Base-by-base conservation (phyloP, 2,113 vertebrate species). In the Burhinus oedicnemus region DNA sequence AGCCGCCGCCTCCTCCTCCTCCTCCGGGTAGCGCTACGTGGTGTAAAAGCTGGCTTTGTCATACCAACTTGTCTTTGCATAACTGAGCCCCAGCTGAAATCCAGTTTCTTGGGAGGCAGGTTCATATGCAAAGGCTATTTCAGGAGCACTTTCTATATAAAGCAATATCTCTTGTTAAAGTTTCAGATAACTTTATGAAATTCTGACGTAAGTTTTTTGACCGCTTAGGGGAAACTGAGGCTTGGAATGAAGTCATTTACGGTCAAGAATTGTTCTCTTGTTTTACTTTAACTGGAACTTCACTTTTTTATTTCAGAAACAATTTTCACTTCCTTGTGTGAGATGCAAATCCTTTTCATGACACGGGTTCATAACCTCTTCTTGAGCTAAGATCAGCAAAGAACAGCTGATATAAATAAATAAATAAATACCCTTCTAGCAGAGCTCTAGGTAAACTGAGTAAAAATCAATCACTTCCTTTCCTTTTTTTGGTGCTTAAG, bases 1-100 rank as follows among this genome's bases (percentile, higher is more conserved):
- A n/a, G n/a, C 38, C 32, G 19, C 25, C 38, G 18, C 26, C 10
- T 11, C 13, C 32, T 18, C 65, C 30, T 16, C 17, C 18, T 15
- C 47, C 23, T 21, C 11, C 8, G 23, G n/a, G 13, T 9, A 3
- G 25, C 4, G 61, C 25, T 3, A 1, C 3, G n/a, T 6, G 6
- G 11, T 19, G 30, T 15, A 3, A 23, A 20, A 42, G 17, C 29
- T 12, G 44, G 21, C 26, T 11, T 10, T 27, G 40, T 14, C 27
- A 1, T 4, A 0, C 32, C 9, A 1, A 8, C 22, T 45, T 5
- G 9, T 1, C 44, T 69, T 22, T 5, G 62, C 5, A 1, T 17
- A 6, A 8, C 22, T 1, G 29, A 22, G 51, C 32, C 27, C 23
- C 21, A 1, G 34, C 29, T 20, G 30, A 12, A n/a, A 9, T n/a